These are phyloP conservation scores for Scolopax rusticola DNA, from an alignment of 2,797 vertebrate genomes.

Conservation along the genomic window DNA sequence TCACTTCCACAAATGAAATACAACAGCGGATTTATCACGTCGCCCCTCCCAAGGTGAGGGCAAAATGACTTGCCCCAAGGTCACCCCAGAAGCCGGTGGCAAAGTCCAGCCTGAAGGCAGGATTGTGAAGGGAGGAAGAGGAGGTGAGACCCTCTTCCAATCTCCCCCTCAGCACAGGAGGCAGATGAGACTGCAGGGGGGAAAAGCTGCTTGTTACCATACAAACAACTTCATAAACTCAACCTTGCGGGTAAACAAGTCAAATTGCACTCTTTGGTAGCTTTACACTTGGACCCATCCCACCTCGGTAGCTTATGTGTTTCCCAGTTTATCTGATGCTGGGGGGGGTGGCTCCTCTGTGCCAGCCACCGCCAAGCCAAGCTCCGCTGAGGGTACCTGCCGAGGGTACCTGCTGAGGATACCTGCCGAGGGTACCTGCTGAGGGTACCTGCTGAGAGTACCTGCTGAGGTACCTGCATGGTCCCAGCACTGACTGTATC, in stretches of 20 bases:
- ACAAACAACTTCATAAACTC: neutral
- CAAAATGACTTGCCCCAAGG: neutral
- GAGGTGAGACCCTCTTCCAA: neutral
- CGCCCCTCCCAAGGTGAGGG: neutral
- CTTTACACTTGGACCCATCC: neutral
- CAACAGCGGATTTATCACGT: rapidly evolving
- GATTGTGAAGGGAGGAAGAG: neutral
- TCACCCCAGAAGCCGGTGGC: neutral
- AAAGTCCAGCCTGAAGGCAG: neutral
- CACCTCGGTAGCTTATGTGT: neutral
- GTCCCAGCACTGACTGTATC: neutral
- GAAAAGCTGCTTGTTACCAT: neutral
- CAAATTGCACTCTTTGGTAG: neutral
- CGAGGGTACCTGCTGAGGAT: too few relatives aligned
- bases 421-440: too few relatives aligned
- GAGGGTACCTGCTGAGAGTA: too few relatives aligned
- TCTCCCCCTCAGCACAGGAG: neutral
- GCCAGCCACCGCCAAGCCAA: neutral
- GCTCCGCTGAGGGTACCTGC: neutral
- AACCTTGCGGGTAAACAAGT: neutral
- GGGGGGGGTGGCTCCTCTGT: rapidly evolving
- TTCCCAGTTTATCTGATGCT: neutral
- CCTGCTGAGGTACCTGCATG: neutral
- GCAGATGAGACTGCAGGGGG: neutral
- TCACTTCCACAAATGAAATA: neutral